Percentiles rank a stretch among this genome's conserved stretches.
Evolutionary conservation across 2,888 invertebrate species (phyloP).

Genomic region (Lochmaea capreae): DNA sequence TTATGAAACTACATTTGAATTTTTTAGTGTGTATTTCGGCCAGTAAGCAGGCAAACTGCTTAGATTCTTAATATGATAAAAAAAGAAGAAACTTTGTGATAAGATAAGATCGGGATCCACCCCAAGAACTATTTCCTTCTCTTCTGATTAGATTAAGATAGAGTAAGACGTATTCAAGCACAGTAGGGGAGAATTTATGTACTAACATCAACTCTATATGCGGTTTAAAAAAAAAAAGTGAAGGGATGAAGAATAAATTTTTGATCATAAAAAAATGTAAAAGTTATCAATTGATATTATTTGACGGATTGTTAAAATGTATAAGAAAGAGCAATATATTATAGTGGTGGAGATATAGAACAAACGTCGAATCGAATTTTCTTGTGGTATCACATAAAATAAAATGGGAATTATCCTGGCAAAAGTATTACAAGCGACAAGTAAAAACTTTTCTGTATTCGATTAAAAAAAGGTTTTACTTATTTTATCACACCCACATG

Average conservation of each 20-base stretch:
- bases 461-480: too few relatives aligned
- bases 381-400: too few relatives aligned
- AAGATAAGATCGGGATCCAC: slow-evolving; percentile 26
- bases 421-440: too few relatives aligned
- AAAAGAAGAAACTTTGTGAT: slow-evolving; percentile 22
- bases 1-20: neutral
- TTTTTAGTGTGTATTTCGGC: neutral
- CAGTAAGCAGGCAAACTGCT: slow-evolving; percentile 10
- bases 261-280: neutral
- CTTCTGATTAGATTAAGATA: slow-evolving; percentile 22
- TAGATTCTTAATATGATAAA: slow-evolving; percentile 33
- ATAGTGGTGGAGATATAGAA: neutral
- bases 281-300: neutral
- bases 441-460: too few relatives aligned
- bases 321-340: neutral
- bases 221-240: neutral
- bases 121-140: slow-evolving; percentile 18
- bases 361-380: too few relatives aligned
- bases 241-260: neutral
- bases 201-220: slow-evolving; percentile 3
- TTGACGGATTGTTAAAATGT: neutral
- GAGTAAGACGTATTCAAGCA: slow-evolving; percentile 9
- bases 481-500: too few relatives aligned
- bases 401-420: too few relatives aligned
- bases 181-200: slow-evolving; percentile 10